phyloP scores from a whole-genome alignment of 2,797 vertebrate genomes.

The Oceanodroma leucorhoa region DNA sequence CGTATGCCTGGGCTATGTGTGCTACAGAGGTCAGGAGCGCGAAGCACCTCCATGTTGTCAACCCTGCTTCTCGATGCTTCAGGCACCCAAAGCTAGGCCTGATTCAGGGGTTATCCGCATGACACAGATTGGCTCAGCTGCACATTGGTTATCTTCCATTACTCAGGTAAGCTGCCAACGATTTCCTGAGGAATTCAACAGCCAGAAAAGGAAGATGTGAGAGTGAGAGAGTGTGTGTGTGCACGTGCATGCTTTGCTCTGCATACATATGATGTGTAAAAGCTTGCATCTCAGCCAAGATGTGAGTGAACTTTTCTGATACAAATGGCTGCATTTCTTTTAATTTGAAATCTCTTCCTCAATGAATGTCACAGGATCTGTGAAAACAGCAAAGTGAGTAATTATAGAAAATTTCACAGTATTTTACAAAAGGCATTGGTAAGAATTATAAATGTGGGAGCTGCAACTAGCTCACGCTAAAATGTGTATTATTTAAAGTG shows the following conservation, averaged over 20 bases:
- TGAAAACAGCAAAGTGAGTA: not conserved
- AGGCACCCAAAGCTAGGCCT: not conserved
- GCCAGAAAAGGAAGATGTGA: not conserved
- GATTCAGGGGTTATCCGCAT: not conserved
- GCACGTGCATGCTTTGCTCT: not conserved
- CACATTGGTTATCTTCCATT: not conserved
- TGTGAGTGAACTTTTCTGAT: not conserved
- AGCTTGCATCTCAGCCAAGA: not conserved
- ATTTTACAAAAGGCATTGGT: not conserved
- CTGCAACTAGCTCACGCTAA: not conserved
- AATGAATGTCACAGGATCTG: not conserved
- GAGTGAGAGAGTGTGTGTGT: no score
- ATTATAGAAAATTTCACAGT: not conserved
- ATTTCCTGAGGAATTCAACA: not conserved
- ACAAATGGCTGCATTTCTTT: not conserved
- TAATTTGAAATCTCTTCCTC: not conserved
- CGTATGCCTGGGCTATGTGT: fast-evolving
- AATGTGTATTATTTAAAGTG: not conserved
- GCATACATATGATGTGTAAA: fast-evolving
- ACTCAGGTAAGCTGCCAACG: not conserved
- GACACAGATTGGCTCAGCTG: not conserved
- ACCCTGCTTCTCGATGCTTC: not conserved
- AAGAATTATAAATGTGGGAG: not conserved
- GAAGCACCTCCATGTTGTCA: not conserved
- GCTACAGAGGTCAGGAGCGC: not conserved